A percentile compares a stretch with the other conserved stretches of the same genome.
phyloP scores from a whole-genome alignment of 2,888 invertebrate genomes.

The Buathra laborator region DNA sequence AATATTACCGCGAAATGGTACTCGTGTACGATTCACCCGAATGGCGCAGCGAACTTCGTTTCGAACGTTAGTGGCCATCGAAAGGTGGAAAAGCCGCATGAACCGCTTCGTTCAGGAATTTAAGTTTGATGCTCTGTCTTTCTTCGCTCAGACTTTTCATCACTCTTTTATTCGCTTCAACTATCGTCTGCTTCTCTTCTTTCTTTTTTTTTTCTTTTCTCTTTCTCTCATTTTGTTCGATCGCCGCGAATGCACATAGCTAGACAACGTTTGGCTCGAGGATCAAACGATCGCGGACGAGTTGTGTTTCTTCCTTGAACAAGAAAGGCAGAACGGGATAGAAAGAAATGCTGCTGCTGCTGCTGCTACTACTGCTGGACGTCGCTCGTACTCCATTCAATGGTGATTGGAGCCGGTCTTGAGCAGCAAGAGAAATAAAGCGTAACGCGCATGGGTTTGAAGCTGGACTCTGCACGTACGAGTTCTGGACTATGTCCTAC shows the following conservation, averaged over 20 bases:
- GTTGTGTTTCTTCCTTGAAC: conserved; percentile 58
- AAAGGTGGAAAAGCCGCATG: conserved; percentile 62
- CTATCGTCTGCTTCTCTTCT: conserved; percentile 8
- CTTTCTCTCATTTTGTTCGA: conserved; percentile 21
- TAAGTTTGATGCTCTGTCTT: conserved; percentile 62
- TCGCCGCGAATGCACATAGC: conserved; percentile 36
- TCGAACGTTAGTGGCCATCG: not conserved
- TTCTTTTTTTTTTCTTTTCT: conserved; percentile 22
- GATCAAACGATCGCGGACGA: conserved; percentile 66
- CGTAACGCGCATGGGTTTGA: conserved; percentile 56
- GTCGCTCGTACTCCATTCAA: conserved; percentile 63
- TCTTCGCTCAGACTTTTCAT: conserved; percentile 38
- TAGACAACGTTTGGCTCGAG: conserved; percentile 67
- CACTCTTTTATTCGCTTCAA: conserved; percentile 17
- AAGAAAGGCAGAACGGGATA: conserved; percentile 39
- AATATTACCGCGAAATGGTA: conserved; percentile 27
- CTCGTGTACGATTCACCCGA: conserved; percentile 21
- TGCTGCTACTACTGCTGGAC: not conserved
- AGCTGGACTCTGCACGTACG: conserved; percentile 58
- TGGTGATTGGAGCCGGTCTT: conserved; percentile 74
- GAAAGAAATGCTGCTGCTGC: conserved; percentile 30
- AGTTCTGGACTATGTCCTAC: conserved; percentile 64
- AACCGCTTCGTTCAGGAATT: conserved; percentile 74
- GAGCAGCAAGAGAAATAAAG: conserved; percentile 75
- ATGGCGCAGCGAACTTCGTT: conserved; percentile 11